phyloP scores from a whole-genome alignment of 2,888 invertebrate genomes.

The Tolmerus cingulatus region DNA sequence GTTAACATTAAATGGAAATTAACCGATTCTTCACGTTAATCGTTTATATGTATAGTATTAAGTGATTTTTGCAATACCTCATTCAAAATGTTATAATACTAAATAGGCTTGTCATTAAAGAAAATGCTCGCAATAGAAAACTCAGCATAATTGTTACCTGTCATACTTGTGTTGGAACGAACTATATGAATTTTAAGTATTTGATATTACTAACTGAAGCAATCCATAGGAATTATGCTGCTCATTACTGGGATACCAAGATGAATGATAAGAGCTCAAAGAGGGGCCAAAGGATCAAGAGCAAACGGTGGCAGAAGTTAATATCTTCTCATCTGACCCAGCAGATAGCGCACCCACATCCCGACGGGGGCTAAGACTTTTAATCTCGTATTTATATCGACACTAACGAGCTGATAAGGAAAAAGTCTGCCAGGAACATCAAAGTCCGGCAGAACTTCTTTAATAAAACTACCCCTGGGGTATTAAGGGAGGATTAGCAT shows the following conservation, averaged over 20 bases:
- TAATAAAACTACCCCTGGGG: slow-evolving; percentile 37
- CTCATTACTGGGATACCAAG: background rate
- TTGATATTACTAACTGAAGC: background rate
- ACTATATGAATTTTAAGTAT: background rate
- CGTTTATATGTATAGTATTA: too few relatives aligned
- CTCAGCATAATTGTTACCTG: background rate
- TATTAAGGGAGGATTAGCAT: slow-evolving; percentile 40
- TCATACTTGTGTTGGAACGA: background rate
- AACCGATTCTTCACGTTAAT: too few relatives aligned
- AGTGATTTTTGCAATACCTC: too few relatives aligned
- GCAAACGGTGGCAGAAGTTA: slow-evolving; percentile 12
- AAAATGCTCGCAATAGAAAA: background rate
- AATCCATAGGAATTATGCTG: background rate
- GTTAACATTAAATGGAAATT: too few relatives aligned
- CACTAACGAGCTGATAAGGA: slow-evolving; percentile 41
- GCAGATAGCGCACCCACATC: slow-evolving; percentile 8
- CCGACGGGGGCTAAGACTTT: background rate
- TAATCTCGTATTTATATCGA: slow-evolving; percentile 36
- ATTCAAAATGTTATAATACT: background rate
- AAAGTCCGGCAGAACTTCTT: slow-evolving; percentile 38
- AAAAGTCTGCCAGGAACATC: slow-evolving; percentile 37
- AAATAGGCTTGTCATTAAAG: background rate
- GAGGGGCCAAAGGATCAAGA: background rate
- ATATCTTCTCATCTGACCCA: slow-evolving; percentile 12
- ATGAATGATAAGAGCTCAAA: background rate